Percentiles rank a stretch among this genome's conserved stretches.
phyloP scores from a whole-genome alignment of 2,797 vertebrate genomes.

The Megalops cyprinoides region DNA sequence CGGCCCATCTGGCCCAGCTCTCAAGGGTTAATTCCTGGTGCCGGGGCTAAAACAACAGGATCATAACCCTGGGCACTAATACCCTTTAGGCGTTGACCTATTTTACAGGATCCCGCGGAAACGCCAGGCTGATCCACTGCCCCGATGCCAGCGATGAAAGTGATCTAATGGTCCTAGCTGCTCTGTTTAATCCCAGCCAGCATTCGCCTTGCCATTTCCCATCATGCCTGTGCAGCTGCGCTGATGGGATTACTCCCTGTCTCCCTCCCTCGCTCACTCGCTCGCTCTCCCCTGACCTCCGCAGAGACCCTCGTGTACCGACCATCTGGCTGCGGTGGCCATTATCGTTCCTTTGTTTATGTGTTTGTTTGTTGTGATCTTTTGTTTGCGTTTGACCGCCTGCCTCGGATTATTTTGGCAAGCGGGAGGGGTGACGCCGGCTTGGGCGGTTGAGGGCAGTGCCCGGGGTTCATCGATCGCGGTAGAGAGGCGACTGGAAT shows the following conservation, averaged over 20 bases:
- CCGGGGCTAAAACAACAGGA: slow-evolving; percentile 79
- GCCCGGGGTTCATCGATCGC: too few species aligned
- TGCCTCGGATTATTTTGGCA: neutral
- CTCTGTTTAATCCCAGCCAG: slow-evolving; percentile 79
- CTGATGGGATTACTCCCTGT: slow-evolving; percentile 75
- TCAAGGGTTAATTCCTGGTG: slow-evolving; percentile 77
- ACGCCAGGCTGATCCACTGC: slow-evolving; percentile 66
- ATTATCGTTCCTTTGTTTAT: slow-evolving; percentile 58
- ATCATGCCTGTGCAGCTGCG: slow-evolving; percentile 78
- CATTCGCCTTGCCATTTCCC: slow-evolving; percentile 79
- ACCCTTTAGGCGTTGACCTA: slow-evolving; percentile 82
- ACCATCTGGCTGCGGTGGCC: slow-evolving; percentile 65
- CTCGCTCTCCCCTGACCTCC: neutral
- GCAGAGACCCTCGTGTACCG: slow-evolving; percentile 48
- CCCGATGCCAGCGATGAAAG: slow-evolving; percentile 79
- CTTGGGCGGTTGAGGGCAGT: too few species aligned
- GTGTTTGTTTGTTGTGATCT: slow-evolving; percentile 54
- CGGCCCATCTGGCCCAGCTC: slow-evolving; percentile 73
- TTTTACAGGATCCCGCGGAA: slow-evolving; percentile 75
- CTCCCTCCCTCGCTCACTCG: slow-evolving; percentile 39
- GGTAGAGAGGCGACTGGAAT: too few species aligned
- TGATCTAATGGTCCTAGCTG: slow-evolving; percentile 80
- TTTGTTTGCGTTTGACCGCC: slow-evolving; percentile 33
- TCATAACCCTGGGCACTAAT: slow-evolving; percentile 78
- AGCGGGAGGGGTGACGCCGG: too few species aligned